Base-by-base conservation (phyloP, 2,888 invertebrate genomes). In the Nematopogon swammerdamellus region DNA sequence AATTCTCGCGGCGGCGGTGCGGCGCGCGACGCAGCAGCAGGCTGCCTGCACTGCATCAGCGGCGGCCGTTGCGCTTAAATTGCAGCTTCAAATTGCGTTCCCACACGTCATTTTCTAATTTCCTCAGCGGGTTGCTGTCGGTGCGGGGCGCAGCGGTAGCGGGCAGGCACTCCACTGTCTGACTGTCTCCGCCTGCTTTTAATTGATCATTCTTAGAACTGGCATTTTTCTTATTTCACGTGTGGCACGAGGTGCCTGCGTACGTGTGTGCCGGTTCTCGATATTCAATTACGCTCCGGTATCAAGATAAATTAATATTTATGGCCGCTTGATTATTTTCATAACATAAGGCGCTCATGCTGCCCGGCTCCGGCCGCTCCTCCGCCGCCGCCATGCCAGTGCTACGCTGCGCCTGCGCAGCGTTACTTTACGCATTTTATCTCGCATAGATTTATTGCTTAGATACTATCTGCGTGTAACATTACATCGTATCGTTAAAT, bases 91-190 rank as follows among this genome's bases (percentile, higher is more conserved):
- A 25, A 25, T 25, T 25, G 36, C 47, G 68, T 75, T 76, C 75
- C 75, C 75, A 75, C 77, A 74, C 70, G 69, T 69, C 65, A 68
- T 70, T 70, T 72, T 72, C 70, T 72, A 70, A 72, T 68, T 68
- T 64, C 61, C 64, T 63, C n/a, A n/a, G 61, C 59, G 59, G 25
- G n/a, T 3, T 36, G 36, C 36, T 14, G 36, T 6, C 14, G 8
- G 36, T 14, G 36, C 11, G 4, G 25, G 25, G 4, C 5, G 25
- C 8, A 8, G 25, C 8, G 25, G 25, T 25, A 8, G 25, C 8
- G 25, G 25, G 25, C 8, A 25, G 8, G 8, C 8, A 8, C 25
- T 25, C 5, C 25, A 25, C 25, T 25, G 5, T 6, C 25, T 4
- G 5, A 6, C 25, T 8, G 25, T 8, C 25, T 4, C 25, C 4